Base-by-base conservation (phyloP, 2,797 vertebrate species). In the Esox masquinongy region DNA sequence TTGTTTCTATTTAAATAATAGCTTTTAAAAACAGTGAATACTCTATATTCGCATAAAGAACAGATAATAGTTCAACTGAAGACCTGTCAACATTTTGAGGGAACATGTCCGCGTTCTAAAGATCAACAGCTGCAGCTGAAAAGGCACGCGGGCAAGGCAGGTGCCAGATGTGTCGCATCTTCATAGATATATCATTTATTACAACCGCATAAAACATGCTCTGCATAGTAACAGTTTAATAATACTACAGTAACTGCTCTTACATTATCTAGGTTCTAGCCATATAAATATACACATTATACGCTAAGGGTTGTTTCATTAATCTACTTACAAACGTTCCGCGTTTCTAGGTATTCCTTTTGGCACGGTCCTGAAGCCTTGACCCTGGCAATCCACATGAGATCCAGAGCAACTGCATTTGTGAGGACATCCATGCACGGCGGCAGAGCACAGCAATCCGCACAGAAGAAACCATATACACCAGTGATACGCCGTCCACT, bases 361-460 rank as follows among this genome's bases (percentile, higher is more conserved):
- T 14, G 97, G 97, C 34, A 98, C 96, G 0, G 91, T 91, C 87
- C 88, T 95, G 84, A 99, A 93, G 83, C 96, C 96, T 83, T 97
- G 95, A 88, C 96, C 96, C 50, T 99, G 97, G 91, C 97, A 99
- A 92, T 99, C 97, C 95, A 99, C 97, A 90, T 95, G 97, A 80
- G 97, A 95, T 75, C 96, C 97, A 19, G 97, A 95, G 92, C 97
- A 99, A 85, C 96, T 98, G 94, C 97, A 99, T 90, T 97, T 98
- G 88, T 96, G 94, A 9, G 97, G 97, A 91, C 97, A 99, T 88
- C 95, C 96, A 80, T 90, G 87, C 76, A 92, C 94, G 34, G 88
- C 76, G 1, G 85, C 80, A 22, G 73, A 81, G 84, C 88, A 89
- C 86, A 93, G 34, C 87, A 91, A 77, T 53, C 85, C 90, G 26